Evolutionary conservation across 2,888 invertebrate species (phyloP), one percentile per base, ranked within the genome.

Genomic region (Stenodema calcarata): DNA sequence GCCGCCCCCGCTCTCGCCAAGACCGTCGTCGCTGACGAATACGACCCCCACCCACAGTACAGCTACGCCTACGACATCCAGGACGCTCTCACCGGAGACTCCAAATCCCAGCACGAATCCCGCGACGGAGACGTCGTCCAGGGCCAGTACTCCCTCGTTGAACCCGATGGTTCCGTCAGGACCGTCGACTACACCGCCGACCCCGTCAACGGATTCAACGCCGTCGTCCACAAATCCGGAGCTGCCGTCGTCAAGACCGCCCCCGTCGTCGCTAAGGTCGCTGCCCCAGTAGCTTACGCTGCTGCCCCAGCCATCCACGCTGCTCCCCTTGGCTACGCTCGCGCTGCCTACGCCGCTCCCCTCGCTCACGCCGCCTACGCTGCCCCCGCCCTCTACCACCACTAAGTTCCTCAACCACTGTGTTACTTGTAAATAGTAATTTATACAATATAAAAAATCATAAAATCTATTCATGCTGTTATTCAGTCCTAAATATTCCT

Each of bases 21-120:
- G 82, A 82, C 82, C 70, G 82, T 82, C 54, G 76, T 86, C 35
- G 30, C 70, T 18, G 82, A 82, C 82, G 82, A 82, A 70, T 82
- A 82, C 82, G 82, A 82, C 70, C 82, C 82, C 42, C 82, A 82
- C 41, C 82, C 42, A 47, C 87, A 87, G 62, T 82, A 86, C 86
- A 81, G 82, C 82, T 86, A 86, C 86, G 81, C 87, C 42, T 86
- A 85, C 79, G 85, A 87, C 88, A 87, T 87, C 88, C 84, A 88
- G 70, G 88, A 88, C 73, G 88, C 88, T 78, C 73, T 87, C 28
- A 82, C 82, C 70, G 82, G 82, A 35, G 82, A 80, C 80, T 80
- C 80, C 80, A 80, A 80, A 50, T 47, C 47, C 80, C 80, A 80
- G 54, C 80, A 80, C 82, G 82, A 82, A 82, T 47, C 47, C 82